Evolutionary conservation across 2,113 vertebrate genomes (phyloP), one percentile per base, ranked within the genome.

Genomic region (Esox niger): DNA sequence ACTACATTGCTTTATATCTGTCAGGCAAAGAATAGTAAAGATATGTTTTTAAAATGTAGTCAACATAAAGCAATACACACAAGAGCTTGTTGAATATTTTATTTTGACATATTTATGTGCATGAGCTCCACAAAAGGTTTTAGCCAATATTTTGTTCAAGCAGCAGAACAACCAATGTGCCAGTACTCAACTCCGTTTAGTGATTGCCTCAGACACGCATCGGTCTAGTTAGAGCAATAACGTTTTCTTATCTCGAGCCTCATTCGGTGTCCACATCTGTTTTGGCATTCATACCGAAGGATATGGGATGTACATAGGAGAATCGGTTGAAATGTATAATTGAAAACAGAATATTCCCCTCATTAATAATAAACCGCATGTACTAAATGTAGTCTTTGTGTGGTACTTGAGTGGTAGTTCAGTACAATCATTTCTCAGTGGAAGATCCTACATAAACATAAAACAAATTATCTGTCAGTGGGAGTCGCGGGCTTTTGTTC

Each of bases 301-400:
- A 11, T 26, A 56, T 4, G 54, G 10, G 3, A 11, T 7, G 5
- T 15, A 11, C 8, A 23, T 30, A 1, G 56, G 62, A 72, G 70
- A 70, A 73, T 75, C 52, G n/a, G 74, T 30, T 0, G 5, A 49
- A 49, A 66, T 55, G 23, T 25, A 57, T 57, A 5, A 57, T 57
- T 23, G 58, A 63, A 64, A 10, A 10, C 61, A 17, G 13, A 10
- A 43, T 43, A 43, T 17, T 13, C 17, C 38, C n/a, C 59, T 32
- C 9, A 32, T 25, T 31, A 60, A 60, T 33, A 31, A 65, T 62
- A 57, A n/a, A 68, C 68, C 74, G 30, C 58, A 46, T 25, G 26
- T 17, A 57, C 25, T 17, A 15, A 7, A 27, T 15, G 17, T 31
- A n/a, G 38, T 43, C 11, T 43, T 43, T 1, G 11, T 43, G 38